A percentile compares a stretch with the other conserved stretches of the same genome.
phyloP scores from a whole-genome alignment of 2,113 vertebrate species.

The Phoenicopterus ruber region DNA sequence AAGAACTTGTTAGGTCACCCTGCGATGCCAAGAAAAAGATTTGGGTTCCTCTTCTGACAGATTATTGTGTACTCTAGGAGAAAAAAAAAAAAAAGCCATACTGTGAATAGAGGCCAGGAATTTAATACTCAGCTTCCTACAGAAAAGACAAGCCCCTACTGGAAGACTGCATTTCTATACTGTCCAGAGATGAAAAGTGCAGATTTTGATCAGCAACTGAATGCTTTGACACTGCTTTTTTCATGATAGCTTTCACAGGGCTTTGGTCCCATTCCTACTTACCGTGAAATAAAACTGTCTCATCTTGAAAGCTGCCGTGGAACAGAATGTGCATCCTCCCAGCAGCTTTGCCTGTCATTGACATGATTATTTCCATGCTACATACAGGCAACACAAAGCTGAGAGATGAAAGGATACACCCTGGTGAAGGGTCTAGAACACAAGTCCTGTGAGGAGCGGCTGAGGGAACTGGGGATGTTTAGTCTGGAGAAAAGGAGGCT shows the following conservation, averaged over 20 bases:
- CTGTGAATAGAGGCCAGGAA: background rate
- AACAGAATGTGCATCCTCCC: background rate
- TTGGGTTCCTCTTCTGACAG: background rate
- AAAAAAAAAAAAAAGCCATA: no score
- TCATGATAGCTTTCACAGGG: background rate
- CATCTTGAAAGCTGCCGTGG: background rate
- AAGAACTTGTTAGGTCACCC: background rate
- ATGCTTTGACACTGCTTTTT: background rate
- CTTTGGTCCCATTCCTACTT: slow-evolving; percentile 1
- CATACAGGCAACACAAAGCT: background rate
- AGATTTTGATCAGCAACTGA: slow-evolving; percentile 9
- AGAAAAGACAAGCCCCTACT: background rate
- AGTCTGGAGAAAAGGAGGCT: no score
- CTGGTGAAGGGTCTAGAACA: no score
- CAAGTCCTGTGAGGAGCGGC: no score
- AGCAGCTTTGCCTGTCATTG: background rate
- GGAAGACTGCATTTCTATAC: background rate
- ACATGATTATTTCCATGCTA: background rate
- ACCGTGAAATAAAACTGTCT: background rate
- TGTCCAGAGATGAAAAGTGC: background rate
- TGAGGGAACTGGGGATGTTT: no score
- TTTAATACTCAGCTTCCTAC: background rate
- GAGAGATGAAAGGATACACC: background rate
- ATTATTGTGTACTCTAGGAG: background rate
- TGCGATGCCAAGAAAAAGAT: background rate